Base-by-base conservation (phyloP, 1,140 invertebrate genomes). In the Callitettix versicolor region DNA sequence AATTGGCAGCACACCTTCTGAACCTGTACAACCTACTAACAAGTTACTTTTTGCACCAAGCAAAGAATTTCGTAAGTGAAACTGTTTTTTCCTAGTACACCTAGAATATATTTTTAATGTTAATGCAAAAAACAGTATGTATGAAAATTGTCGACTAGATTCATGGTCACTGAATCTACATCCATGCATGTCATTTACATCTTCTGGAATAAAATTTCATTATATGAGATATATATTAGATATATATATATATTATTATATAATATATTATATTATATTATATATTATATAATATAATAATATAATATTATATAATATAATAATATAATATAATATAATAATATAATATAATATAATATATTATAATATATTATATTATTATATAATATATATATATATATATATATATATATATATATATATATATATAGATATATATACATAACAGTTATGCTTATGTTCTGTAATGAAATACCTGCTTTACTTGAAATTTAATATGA, bases 171-270 rank as follows among this genome's bases (percentile, higher is more conserved):
- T 87, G 14, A 75, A 77, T 53, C 67, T 87, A 0, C 76, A 78
- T 5, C 71, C 69, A 38, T 78, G 84, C 54, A 79, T 80, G 1
- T 49, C 67, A 12, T 68, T 80, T 56, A 73, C 73, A 36, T 73
- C 73, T 11, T 75, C 77, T n/a, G 69, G 71, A 14, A 79, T 87
- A 52, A 74, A 79, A 38, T 64, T 73, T 1, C 64, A 79, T 11
- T 86, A 81, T 64, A 68, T 89, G 1, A 77, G 81, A 38, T 83
- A 82, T 1, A 64, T 83, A 1, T 63, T 90, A 1, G 80, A 87
- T 67, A 82, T 87, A 3, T 44, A 34, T 36, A 24, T 18, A 4
- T 4, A 48, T 3, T n/a, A 11, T 30, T 48, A n/a, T 6, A 18
- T 18, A 9, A 21, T 62, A 74, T 78, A 38, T 79, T 42, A 15